These are phyloP conservation scores for Oophaga pumilio DNA, from an alignment of 2,113 vertebrate genomes.

Conservation along the genomic window DNA sequence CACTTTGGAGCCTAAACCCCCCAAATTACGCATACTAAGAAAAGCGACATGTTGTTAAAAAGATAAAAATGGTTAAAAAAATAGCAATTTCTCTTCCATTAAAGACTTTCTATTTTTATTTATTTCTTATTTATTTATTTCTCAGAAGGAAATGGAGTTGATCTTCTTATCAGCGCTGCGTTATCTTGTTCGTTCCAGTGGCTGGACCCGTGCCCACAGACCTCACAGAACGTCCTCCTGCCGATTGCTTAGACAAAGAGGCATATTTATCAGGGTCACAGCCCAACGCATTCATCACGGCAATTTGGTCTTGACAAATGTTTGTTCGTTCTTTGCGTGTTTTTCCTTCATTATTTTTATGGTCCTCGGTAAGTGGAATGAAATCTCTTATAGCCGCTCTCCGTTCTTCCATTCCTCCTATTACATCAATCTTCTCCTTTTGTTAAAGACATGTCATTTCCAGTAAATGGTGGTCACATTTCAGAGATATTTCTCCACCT, in stretches of 20 bases:
- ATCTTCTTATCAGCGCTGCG: neutral
- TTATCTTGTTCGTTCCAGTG: neutral
- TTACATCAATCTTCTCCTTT: conserved; percentile 20
- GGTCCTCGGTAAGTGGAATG: conserved; percentile 1
- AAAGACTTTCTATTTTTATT: neutral
- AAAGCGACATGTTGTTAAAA: no score
- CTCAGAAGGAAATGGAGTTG: neutral
- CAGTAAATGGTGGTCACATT: conserved; percentile 8
- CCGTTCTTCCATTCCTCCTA: neutral
- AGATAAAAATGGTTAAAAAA: no score
- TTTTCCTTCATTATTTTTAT: neutral
- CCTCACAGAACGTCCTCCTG: neutral
- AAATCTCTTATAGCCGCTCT: neutral
- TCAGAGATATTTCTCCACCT: neutral
- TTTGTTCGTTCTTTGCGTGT: neutral
- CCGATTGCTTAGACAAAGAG: conserved; percentile 27
- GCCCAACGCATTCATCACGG: conserved; percentile 1
- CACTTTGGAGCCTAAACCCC: no score
- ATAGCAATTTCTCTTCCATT: no score
- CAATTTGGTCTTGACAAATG: conserved; percentile 31
- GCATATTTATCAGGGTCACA: conserved; percentile 22
- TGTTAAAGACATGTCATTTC: conserved; percentile 17
- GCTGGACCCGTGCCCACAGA: neutral
- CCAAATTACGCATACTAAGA: no score
- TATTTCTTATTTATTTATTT: neutral